These are phyloP conservation scores for Nematostella vectensis DNA, from an alignment of 92 coral and sea anemone genomes.

Conservation along the genomic window DNA sequence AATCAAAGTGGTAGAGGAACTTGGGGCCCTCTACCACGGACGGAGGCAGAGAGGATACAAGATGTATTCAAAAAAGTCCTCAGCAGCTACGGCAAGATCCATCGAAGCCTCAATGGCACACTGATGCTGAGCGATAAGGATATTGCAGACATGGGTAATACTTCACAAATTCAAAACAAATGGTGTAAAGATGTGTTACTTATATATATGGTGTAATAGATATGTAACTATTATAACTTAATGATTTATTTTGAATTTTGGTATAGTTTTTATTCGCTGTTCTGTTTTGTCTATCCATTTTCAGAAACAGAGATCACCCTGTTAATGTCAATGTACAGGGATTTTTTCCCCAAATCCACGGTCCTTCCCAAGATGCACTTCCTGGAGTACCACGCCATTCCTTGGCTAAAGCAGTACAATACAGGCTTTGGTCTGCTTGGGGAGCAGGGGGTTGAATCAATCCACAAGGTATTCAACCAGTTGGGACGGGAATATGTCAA, in stretches of 20 bases:
- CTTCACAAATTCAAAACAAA: too few species aligned
- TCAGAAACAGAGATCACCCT: slow-evolving; percentile 4
- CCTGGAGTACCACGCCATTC: slow-evolving; percentile 12
- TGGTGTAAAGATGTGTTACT: too few species aligned
- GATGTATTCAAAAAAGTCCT: slow-evolving; percentile 2
- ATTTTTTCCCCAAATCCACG: slow-evolving; percentile 6
- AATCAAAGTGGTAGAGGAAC: background rate
- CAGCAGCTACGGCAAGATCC: background rate
- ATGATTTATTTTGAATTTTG: background rate
- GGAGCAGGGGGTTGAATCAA: slow-evolving; percentile 29
- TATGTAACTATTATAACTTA: too few species aligned
- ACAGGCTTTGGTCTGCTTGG: slow-evolving; percentile 26
- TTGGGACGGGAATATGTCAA: slow-evolving; percentile 3
- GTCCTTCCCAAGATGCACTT: slow-evolving; percentile 27
- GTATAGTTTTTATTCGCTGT: too few species aligned
- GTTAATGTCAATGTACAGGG: slow-evolving; percentile 10
- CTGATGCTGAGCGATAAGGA: background rate
- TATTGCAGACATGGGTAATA: background rate
- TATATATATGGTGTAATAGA: background rate
- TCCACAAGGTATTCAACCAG: slow-evolving; percentile 20
- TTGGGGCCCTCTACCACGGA: background rate
- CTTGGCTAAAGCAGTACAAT: slow-evolving; percentile 10
- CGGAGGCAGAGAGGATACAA: slow-evolving; percentile 3
- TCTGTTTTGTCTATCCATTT: background rate
- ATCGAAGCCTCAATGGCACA: slow-evolving; percentile 1